phyloP scores from a whole-genome alignment of 2,888 invertebrate genomes.

The Spatulosminthurus flaviceps region DNA sequence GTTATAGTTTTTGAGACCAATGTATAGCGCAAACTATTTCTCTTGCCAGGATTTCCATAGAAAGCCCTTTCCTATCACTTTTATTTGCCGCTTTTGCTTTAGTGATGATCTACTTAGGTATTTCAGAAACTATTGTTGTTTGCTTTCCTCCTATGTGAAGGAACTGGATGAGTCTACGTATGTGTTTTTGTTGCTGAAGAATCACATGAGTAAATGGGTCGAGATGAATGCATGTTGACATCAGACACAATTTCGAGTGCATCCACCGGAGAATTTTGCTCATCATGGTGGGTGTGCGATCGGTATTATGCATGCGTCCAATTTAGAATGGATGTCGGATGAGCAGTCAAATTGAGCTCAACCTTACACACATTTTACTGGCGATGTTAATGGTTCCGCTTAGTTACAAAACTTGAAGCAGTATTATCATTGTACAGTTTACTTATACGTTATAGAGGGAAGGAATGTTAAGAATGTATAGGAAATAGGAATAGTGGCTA shows the following conservation, averaged over 20 bases:
- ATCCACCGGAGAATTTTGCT: constrained; percentile 45
- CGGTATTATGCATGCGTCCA: neutral
- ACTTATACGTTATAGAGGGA: no score
- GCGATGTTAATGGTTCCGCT: constrained; percentile 34
- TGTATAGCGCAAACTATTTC: neutral
- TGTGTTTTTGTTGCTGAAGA: constrained; percentile 5
- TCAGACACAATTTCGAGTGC: constrained; percentile 49
- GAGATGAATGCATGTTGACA: constrained; percentile 30
- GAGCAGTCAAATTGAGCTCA: constrained; percentile 36
- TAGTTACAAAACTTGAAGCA: no score
- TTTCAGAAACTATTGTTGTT: neutral
- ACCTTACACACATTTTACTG: constrained; percentile 13
- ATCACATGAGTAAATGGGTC: constrained; percentile 39
- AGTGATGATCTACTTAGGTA: neutral
- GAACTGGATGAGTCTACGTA: neutral
- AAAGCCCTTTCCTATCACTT: neutral
- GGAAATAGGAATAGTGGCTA: no score
- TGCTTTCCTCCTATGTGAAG: neutral
- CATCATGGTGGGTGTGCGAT: constrained; percentile 41
- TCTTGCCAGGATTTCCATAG: neutral
- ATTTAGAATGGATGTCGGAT: neutral
- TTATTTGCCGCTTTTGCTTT: neutral
- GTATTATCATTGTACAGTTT: no score
- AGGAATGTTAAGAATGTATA: no score
- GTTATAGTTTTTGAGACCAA: neutral